Base-by-base conservation (phyloP, 2,113 vertebrate species). In the Leiothrix lutea region DNA sequence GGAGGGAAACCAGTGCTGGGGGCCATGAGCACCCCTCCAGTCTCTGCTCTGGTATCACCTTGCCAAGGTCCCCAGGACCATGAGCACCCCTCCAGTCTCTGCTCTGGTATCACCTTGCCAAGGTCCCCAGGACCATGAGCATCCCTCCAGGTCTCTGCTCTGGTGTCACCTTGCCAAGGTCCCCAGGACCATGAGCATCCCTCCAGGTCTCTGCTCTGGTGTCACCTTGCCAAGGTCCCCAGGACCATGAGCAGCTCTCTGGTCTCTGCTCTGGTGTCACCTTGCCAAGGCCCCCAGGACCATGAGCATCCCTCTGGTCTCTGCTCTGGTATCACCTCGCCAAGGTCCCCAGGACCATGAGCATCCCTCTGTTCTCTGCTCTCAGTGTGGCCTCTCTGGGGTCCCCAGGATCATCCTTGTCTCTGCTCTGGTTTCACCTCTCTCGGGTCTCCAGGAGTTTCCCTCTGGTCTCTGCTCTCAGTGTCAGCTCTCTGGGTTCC, bases 361-460 rank as follows among this genome's bases (percentile, higher is more conserved):
- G 42, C 54, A 31, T 0, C 73, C 29, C 47, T 73, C 29, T 0
- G 3, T 48, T 45, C n/a, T 70, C n/a, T 51, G 47, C 67, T 40
- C 31, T 69, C 35, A 14, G 19, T 48, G 29, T 51, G 24, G 12
- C 23, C 40, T 60, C 36, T 14, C 29, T 0, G 0, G 3, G 36
- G 38, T 66, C 20, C 42, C 61, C 60, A 48, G 38, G 33, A 48
- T 12, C 31, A 23, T 42, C 57, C 31, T 35, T 25, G 42, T 36
- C 35, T 50, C 35, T 64, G 35, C 51, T 66, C 29, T 50, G 31
- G 20, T 67, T 40, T 75, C 44, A 65, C 42, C 51, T 40, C 50
- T 58, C 44, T 29, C 0, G 2, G 15, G 25, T 66, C 61, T 13
- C 31, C 51, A 66, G 45, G 35, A 57, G 23, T 18, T 69, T 58